A percentile compares a stretch with the other conserved stretches of the same genome.
Conservation (phyloP, 2,113 vertebrate genomes). For the Zosterops lateralis region DNA sequence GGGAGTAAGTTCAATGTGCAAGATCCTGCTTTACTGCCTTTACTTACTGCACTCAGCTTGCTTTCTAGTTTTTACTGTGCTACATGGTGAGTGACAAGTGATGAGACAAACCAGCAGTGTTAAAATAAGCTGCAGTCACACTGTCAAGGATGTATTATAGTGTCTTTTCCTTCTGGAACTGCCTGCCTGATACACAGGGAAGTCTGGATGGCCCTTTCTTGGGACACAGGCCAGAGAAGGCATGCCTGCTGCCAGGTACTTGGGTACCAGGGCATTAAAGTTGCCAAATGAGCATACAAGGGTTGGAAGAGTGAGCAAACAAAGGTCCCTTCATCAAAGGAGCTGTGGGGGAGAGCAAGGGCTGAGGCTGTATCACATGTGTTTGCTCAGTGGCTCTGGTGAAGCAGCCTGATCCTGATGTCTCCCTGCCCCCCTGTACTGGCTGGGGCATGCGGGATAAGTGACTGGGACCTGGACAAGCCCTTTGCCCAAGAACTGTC, state of each 20-base stretch:
- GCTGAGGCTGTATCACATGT: neutral
- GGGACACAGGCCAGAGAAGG: neutral
- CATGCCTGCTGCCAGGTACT: neutral
- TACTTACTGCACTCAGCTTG: neutral
- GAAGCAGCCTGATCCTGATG: neutral
- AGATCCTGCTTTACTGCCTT: neutral
- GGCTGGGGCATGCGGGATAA: neutral
- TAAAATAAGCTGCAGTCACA: neutral
- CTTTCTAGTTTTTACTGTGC: neutral
- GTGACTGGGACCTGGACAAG: neutral
- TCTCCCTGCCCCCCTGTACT: neutral
- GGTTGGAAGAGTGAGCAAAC: neutral
- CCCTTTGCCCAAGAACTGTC: neutral
- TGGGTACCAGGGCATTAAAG: neutral
- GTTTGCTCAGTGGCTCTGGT: neutral
- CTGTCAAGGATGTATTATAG: neutral
- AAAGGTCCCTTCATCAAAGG: neutral
- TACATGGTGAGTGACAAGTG: neutral
- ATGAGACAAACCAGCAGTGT: neutral
- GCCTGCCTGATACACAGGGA: neutral
- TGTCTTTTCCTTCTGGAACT: neutral
- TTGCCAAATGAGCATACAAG: neutral
- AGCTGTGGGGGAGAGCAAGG: rapidly evolving
- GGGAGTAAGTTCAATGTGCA: neutral
- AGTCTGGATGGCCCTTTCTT: neutral